Percentiles rank a stretch among this genome's conserved stretches.
Conservation (phyloP, 2,888 invertebrate genomes). For the Anagyrus pseudococci region DNA sequence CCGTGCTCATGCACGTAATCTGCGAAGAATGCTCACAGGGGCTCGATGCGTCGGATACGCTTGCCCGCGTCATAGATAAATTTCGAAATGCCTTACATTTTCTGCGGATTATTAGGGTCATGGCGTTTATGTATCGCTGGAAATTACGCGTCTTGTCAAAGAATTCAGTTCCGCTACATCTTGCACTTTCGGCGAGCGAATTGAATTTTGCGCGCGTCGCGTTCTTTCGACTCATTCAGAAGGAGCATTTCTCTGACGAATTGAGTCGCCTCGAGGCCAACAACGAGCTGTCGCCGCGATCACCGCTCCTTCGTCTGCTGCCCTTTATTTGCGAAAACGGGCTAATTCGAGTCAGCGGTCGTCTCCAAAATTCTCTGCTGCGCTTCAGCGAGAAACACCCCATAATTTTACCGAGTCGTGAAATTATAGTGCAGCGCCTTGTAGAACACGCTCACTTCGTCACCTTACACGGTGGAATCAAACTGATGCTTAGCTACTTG, state of each 20-base stretch:
- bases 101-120: not conserved
- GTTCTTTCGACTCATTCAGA: not conserved
- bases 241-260: not conserved
- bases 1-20: not conserved
- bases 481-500: not conserved
- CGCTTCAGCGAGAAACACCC: conserved; percentile 2
- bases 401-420: not conserved
- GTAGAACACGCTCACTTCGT: not conserved
- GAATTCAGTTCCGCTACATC: not conserved
- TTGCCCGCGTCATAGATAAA: not conserved
- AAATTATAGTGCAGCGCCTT: not conserved
- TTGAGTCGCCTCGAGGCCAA: not conserved
- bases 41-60: too few species aligned
- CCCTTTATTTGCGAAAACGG: conserved; percentile 11
- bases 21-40: not conserved
- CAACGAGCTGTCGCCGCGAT: not conserved
- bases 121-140: not conserved
- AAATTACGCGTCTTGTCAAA: not conserved
- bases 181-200: not conserved
- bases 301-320: not conserved
- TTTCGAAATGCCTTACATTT: not conserved
- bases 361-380: not conserved
- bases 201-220: not conserved
- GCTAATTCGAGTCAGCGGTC: conserved; percentile 9
- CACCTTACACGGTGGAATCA: not conserved